Percentiles rank a stretch among this genome's conserved stretches.
Conservation (phyloP, 2,888 invertebrate genomes). For the Archips xylosteana region DNA sequence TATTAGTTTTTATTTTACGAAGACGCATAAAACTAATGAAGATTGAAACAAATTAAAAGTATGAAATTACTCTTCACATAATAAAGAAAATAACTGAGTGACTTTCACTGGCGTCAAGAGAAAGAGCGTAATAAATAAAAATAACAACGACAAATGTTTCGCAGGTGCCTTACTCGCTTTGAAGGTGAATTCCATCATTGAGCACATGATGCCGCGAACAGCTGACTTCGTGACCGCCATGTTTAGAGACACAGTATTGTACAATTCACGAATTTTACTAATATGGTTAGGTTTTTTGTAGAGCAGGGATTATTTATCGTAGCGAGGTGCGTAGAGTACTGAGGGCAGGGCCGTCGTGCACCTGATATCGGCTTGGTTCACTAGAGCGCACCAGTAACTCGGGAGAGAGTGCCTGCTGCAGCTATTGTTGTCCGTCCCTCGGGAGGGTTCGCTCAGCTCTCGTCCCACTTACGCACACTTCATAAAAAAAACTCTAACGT, state of each 20-base stretch:
- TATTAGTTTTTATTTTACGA: conserved; percentile 41
- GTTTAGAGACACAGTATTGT: conserved; percentile 43
- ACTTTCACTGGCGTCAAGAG: conserved; percentile 42
- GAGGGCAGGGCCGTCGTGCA: conserved; percentile 58
- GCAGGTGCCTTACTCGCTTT: conserved; percentile 78
- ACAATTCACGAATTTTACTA: conserved; percentile 26
- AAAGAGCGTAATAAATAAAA: conserved; percentile 31
- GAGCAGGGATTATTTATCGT: conserved; percentile 51
- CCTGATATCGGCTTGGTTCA: conserved; percentile 72
- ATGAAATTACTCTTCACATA: conserved; percentile 26
- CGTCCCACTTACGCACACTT: conserved; percentile 72
- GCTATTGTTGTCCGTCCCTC: conserved; percentile 82
- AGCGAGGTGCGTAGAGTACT: conserved; percentile 67
- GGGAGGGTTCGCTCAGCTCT: conserved; percentile 71
- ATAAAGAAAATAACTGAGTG: conserved; percentile 33
- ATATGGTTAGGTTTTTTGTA: conserved; percentile 18
- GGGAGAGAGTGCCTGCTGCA: conserved; percentile 71
- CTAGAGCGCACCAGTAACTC: conserved; percentile 80
- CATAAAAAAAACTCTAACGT: conserved; percentile 35
- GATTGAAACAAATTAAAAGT: conserved; percentile 48
- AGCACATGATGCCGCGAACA: conserved; percentile 81
- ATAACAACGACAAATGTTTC: conserved; percentile 36
- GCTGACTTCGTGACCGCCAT: conserved; percentile 79
- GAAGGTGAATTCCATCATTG: conserved; percentile 82
- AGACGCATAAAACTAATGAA: conserved; percentile 46